phyloP scores from a whole-genome alignment of 2,888 invertebrate species.

The Harmothoe impar region DNA sequence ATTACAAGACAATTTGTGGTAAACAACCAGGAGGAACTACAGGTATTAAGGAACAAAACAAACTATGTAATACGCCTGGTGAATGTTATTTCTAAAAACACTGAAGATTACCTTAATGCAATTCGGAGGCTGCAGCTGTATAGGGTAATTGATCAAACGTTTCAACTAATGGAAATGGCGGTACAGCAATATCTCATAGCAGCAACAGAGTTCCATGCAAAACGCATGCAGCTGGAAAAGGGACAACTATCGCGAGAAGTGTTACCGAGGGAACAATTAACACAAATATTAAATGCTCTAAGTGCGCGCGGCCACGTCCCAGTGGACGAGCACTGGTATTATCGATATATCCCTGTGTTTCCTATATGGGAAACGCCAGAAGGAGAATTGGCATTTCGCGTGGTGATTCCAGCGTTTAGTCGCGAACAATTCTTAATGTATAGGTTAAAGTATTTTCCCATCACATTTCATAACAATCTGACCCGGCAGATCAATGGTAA shows the following conservation, averaged over 20 bases:
- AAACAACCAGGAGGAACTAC: too few relatives aligned
- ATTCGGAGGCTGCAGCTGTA: neutral
- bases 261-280: too few relatives aligned
- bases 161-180: neutral
- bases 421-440: neutral
- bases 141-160: neutral
- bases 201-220: neutral
- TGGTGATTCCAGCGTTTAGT: neutral
- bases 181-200: neutral
- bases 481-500: neutral
- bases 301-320: neutral
- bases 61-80: too few relatives aligned
- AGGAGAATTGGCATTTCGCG: neutral
- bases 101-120: too few relatives aligned
- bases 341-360: neutral
- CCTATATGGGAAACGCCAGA: neutral
- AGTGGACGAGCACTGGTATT: neutral
- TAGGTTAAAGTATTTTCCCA: neutral
- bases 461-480: neutral
- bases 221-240: neutral
- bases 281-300: neutral
- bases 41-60: too few relatives aligned
- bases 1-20: neutral
- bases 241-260: neutral
- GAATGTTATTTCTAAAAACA: too few relatives aligned